Evolutionary conservation across 2,888 invertebrate genomes (phyloP), one percentile per base, ranked within the genome.

Genomic region (Hipparchia sbordonii): DNA sequence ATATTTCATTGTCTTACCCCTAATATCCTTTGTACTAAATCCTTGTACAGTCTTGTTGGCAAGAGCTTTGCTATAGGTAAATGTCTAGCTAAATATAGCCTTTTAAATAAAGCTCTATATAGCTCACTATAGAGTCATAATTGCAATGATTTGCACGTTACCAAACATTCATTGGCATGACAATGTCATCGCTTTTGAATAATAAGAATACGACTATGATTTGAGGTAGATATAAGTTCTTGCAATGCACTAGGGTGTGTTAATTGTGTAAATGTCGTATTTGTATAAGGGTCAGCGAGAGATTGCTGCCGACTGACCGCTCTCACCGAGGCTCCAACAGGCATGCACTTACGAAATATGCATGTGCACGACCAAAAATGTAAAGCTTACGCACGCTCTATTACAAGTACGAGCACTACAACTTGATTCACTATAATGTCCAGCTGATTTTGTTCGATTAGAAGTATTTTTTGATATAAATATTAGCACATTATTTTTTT

Each of bases 61-160:
- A 56, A 56, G 56, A 56, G 56, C 56, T 56, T 56, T 56, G 56
- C 56, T n/a, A 56, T n/a, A 13, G 56, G 56, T 56, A 48, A 48
- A 4, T 48, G 6, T 48, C 7, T 56, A n/a, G 6, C 13, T 56
- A 4, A 6, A 3, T 6, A n/a, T 54, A 12, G 12, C 12, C 10
- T 54, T 13, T 3, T n/a, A 6, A 12, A 56, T 56, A 13, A 56
- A 6, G 6, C n/a, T 4, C 5, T n/a, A n/a, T 1, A 6, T n/a
- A n/a, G 0, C 6, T n/a, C 5, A n/a, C 39, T 13, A 56, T 56
- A 56, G n/a, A 56, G 56, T 56, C 13, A 12, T 56, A 56, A n/a
- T 13, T 56, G 56, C n/a, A 56, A 13, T n/a, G 56, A 13, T 13
- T 7, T 48, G 6, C 13, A 5, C 6, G 56, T 13, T 56, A 6